Base-by-base conservation (phyloP, 2,797 vertebrate genomes). In the Pangasius macronema region DNA sequence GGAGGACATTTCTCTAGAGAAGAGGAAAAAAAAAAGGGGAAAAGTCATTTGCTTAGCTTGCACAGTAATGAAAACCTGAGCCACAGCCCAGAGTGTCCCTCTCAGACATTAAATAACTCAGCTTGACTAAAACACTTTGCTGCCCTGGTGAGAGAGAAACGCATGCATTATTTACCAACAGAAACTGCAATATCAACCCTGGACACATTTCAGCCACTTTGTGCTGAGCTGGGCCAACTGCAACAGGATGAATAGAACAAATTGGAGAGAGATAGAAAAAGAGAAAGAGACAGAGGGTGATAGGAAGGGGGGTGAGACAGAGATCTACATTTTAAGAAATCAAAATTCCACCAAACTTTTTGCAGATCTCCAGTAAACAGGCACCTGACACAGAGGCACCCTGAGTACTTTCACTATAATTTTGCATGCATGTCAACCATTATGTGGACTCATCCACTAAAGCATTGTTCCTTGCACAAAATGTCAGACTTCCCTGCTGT, bases 91-190 rank as follows among this genome's bases (percentile, higher is more conserved):
- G 88, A 88, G 87, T 86, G 88, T 75, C 87, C 72, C 87, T 87
- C 59, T n/a, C 82, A 83, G 83, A 88, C 86, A 88, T 88, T 88
- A 87, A 90, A 89, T 92, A 92, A 91, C 92, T 92, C 85, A 88
- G 86, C 88, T 89, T 87, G 85, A 86, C 88, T 89, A 86, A 84
- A 86, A 86, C 87, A 87, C 86, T 85, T 57, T 42, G 70, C 86
- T 77, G 67, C 42, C 86, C 89, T 39, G 46, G 20, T 70, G 86
- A 85, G 87, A 88, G 76, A 68, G 53, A 51, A 67, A 49, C 57
- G 63, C 88, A 92, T 90, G 90, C 88, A 92, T 92, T 92, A 92
- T 92, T 92, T 91, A 91, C 91, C 13, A 89, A 87, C 88, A 61
- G 73, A 90, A 90, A 88, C 85, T 86, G 89, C 86, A 88, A 88